Base-by-base conservation (phyloP, 2,113 vertebrate genomes). In the Epinephelus cyanopodus region DNA sequence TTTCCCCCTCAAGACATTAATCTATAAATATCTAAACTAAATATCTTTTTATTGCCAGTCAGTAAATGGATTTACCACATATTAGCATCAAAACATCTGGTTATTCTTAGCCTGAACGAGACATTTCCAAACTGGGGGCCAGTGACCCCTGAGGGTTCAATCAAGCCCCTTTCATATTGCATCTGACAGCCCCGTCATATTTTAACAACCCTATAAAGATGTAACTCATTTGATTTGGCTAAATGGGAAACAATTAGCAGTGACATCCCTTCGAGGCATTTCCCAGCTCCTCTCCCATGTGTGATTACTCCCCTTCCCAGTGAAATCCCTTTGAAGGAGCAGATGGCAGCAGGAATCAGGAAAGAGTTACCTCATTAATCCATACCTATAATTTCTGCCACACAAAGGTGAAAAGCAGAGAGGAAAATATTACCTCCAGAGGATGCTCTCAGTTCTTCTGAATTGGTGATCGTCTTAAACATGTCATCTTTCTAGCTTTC, bases 171-270 rank as follows among this genome's bases (percentile, higher is more conserved):
- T 90, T 85, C 65, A 83, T 83, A 89, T 88, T 82, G 60, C 52
- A 80, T 85, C 79, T 79, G 90, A 93, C 90, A 90, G 80, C 75
- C 45, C 61, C 72, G 84, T 89, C 80, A 60, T 78, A 83, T 85
- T 84, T 66, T 58, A 57, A 27, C 76, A 82, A 25, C 75, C 57
- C 10, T 65, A 25, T 56, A 47, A 29, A 66, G 74, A 90, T 83
- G 81, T 39, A 42, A 54, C 69, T 53, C 23, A 76, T 91, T 91
- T 93, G 84, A 92, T 94, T 93, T 79, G 69, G 27, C 76, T 86
- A 91, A 91, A 80, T 84, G 58, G 90, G 87, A 89, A 93, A 90
- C 88, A 88, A 90, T 92, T 91, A 87, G 71, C 71, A 42, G 64
- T 50, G 62, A 80, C 74, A 65, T 90, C 88, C 83, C 83, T 71